Evolutionary conservation across 1,140 invertebrate species (phyloP).

Genomic region (Calosoma granatense): DNA sequence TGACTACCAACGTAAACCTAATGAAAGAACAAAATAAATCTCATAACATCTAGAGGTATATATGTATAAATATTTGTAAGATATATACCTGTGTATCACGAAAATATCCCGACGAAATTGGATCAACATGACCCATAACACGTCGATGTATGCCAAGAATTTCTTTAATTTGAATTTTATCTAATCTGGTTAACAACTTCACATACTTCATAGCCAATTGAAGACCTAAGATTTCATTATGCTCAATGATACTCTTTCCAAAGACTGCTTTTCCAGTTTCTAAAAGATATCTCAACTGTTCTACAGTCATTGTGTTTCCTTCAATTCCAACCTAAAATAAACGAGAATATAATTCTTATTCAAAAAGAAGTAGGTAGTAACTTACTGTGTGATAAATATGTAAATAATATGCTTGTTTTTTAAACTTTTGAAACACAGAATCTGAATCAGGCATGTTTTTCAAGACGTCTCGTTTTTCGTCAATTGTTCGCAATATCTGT

Average conservation of each 20-base stretch:
- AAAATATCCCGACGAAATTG: slow-evolving; percentile 74
- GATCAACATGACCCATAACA: slow-evolving; percentile 89
- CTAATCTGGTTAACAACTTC: slow-evolving; percentile 68
- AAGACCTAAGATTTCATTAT: slow-evolving; percentile 91
- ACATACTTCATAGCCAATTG: slow-evolving; percentile 94
- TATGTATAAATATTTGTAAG: too few species aligned
- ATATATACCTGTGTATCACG: slow-evolving; percentile 34
- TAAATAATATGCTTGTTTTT: slow-evolving; percentile 89
- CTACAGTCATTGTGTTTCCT: slow-evolving; percentile 93
- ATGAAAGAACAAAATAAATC: slow-evolving; percentile 12
- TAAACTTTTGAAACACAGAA: slow-evolving; percentile 70
- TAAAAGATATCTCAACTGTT: slow-evolving; percentile 83
- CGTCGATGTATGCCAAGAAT: slow-evolving; percentile 88
- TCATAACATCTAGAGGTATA: too few species aligned
- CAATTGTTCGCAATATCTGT: slow-evolving; percentile 66
- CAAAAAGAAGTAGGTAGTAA: slow-evolving; percentile 10
- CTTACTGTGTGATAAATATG: slow-evolving; percentile 89
- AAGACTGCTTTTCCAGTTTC: slow-evolving; percentile 87
- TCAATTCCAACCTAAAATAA: slow-evolving; percentile 70
- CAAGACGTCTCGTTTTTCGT: slow-evolving; percentile 74
- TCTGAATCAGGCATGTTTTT: slow-evolving; percentile 70
- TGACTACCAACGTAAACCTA: slow-evolving; percentile 91
- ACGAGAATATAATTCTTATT: slow-evolving; percentile 1
- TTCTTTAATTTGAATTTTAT: slow-evolving; percentile 68
- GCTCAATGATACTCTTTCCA: slow-evolving; percentile 91